These are phyloP conservation scores for Galleria mellonella DNA, from an alignment of 1,140 invertebrate species.

Conservation along the genomic window DNA sequence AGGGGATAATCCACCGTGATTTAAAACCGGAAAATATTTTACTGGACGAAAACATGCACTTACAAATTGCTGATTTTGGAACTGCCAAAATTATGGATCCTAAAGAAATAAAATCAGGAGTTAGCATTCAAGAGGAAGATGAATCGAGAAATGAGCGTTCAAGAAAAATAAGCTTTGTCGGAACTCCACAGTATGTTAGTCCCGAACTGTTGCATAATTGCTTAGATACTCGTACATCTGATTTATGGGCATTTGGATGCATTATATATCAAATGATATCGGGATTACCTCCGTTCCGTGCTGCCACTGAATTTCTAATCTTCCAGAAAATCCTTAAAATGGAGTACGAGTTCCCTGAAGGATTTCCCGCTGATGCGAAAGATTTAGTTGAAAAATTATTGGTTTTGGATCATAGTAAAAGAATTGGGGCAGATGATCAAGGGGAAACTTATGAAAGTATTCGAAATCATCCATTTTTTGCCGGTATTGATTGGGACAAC, in stretches of 20 bases:
- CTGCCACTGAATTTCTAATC: slow-evolving; percentile 95
- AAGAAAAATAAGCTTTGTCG: slow-evolving; percentile 93
- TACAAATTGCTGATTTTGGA: slow-evolving; percentile 98
- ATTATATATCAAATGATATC: slow-evolving; percentile 98
- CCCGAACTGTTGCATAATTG: slow-evolving; percentile 94
- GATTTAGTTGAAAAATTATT: slow-evolving; percentile 93
- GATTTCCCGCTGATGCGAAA: slow-evolving; percentile 87
- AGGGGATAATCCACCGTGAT: slow-evolving; percentile 95
- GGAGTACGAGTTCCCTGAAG: slow-evolving; percentile 94
- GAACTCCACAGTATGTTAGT: slow-evolving; percentile 99
- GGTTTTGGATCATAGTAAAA: slow-evolving; percentile 84
- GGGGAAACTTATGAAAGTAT: slow-evolving; percentile 86
- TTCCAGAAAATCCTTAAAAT: slow-evolving; percentile 96
- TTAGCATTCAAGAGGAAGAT: slow-evolving; percentile 31
- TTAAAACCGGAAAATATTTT: slow-evolving; percentile 94
- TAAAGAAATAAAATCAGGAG: slow-evolving; percentile 33
- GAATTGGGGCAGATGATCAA: slow-evolving; percentile 89
- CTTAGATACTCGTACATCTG: slow-evolving; percentile 86
- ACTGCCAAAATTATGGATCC: slow-evolving; percentile 90
- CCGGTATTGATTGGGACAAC: slow-evolving; percentile 88
- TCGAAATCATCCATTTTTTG: slow-evolving; percentile 90
- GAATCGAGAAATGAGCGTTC: slow-evolving; percentile 55
- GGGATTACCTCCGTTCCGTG: slow-evolving; percentile 93
- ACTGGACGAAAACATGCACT: slow-evolving; percentile 95
- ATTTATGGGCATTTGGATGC: slow-evolving; percentile 98